Evolutionary conservation across 2,888 invertebrate genomes (phyloP), one percentile per base, ranked within the genome.

Genomic region (Neocrepidodera transversa): DNA sequence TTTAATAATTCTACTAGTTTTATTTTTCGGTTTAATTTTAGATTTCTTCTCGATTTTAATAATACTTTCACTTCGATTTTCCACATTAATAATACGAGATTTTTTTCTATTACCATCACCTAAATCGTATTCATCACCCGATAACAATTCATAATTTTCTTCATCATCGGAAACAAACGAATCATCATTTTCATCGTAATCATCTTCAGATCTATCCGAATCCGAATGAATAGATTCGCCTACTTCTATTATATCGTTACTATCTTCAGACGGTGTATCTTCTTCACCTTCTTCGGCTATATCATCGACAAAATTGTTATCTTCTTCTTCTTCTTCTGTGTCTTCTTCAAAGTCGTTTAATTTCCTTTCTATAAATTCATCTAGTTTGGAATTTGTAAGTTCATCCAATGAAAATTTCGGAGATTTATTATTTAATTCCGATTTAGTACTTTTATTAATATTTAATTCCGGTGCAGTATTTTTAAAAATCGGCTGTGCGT

Each of bases 231-330:
- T 67, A 3, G 77, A 76, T 68, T 80, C 79, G 11, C 79, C 79
- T 56, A 72, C 71, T 63, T 76, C 78, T 2, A 72, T 62, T 18
- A 80, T 78, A 32, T 76, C 74, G 62, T 78, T 79, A 52, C 78
- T 78, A 18, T 69, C 76, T 66, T 77, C 76, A 28, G 76, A 75
- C 8, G 78, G 76, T 2, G 76, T 77, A 49, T 77, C 78, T 67
- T 79, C 78, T 65, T 78, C 76, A 11, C 74, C 78, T 72, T 79
- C 79, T 55, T 73, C 74, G 10, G 78, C 79, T 69, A 73, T 71
- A 51, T 72, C 72, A 60, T 71, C 73, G 6, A 78, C 45, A 52
- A 70, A 71, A 8, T 54, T 64, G 38, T 66, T 62, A 17, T 54
- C 50, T 11, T 62, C 60, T 14, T 63, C 53, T 8, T 65, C 11